Base-by-base conservation (phyloP, 2,888 invertebrate species). In the Eristalis intricaria region DNA sequence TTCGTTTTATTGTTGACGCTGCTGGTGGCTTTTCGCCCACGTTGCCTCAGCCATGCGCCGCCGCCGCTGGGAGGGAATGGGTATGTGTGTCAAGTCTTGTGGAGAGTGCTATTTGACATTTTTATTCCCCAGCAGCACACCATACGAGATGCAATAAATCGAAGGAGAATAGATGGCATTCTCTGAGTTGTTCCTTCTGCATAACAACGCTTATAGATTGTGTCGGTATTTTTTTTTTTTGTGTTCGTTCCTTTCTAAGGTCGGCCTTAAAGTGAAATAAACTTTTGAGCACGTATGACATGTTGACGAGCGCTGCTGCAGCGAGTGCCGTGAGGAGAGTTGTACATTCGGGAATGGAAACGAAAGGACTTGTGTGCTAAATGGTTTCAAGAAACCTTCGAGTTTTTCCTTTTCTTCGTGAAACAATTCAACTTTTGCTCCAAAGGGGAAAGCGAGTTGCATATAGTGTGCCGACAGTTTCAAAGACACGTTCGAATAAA, bases 81-180 rank as follows among this genome's bases (percentile, higher is more conserved):
- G 69, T 65, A 78, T 84, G 63, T 74, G 66, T 84, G 84, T 75
- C 84, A 79, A 79, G 70, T 65, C 32, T 22, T 43, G 38, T 38
- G 58, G 63, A 43, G 56, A 77, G 76, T 73, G 73, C 56, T 63
- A 74, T 84, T 78, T 84, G 79, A 63, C 71, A 74, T 83, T 83
- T 78, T 70, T 70, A 70, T 70, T 70, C 15, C 38, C 65, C 23
- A 66, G 23, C 19, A 50, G 75, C 58, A 66, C 56, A 38, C 40
- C 58, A 7, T 35, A 43, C 26, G 75, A 61, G 58, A 61, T 68
- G 43, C 35, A 64, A 78, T 70, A 78, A 78, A 78, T 78, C 63
- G 70, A 78, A 78, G 64, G 64, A 70, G 56, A 69, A 77, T 69
- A 22, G 69, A 78, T 70, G 70, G n/a, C 13, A 70, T 70, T 78